phyloP scores from a whole-genome alignment of 2,888 invertebrate species.

The Epiblema foenella region DNA sequence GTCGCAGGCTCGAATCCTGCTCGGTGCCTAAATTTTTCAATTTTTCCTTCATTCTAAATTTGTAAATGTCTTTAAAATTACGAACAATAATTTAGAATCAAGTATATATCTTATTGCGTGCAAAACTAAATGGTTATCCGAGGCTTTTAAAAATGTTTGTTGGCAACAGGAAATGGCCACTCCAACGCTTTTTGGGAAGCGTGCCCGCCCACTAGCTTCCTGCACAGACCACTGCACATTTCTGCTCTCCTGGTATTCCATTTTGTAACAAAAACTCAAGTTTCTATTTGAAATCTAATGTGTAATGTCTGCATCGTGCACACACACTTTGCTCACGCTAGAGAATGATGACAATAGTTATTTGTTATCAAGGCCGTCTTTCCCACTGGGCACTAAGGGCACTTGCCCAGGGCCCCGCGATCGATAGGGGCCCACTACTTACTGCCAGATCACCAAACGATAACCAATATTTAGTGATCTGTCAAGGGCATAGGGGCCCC shows the following conservation, averaged over 20 bases:
- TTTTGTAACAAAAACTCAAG: neutral
- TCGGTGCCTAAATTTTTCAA: too few relatives aligned
- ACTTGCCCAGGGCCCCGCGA: too few relatives aligned
- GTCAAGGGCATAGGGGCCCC: too few relatives aligned
- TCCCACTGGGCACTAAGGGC: too few relatives aligned
- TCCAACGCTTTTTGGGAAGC: neutral
- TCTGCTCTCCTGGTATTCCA: neutral
- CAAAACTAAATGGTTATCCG: neutral
- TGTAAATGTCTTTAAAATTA: too few relatives aligned
- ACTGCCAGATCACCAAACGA: too few relatives aligned
- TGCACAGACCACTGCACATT: neutral
- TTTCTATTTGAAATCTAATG: neutral
- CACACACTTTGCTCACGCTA: neutral
- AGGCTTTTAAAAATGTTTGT: conserved; percentile 17
- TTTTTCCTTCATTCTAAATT: too few relatives aligned
- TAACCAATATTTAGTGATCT: too few relatives aligned
- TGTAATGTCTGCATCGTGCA: neutral
- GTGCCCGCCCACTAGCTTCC: conserved; percentile 8
- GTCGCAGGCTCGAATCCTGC: too few relatives aligned
- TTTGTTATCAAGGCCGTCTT: too few relatives aligned
- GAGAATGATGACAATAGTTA: neutral
- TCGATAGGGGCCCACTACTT: too few relatives aligned
- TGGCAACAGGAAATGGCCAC: conserved; percentile 20
- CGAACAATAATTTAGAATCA: neutral
- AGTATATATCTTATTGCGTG: conserved; percentile 5